These are phyloP conservation scores for Heterodera filipjevi DNA, from an alignment of 2,888 invertebrate species.

Conservation along the genomic window DNA sequence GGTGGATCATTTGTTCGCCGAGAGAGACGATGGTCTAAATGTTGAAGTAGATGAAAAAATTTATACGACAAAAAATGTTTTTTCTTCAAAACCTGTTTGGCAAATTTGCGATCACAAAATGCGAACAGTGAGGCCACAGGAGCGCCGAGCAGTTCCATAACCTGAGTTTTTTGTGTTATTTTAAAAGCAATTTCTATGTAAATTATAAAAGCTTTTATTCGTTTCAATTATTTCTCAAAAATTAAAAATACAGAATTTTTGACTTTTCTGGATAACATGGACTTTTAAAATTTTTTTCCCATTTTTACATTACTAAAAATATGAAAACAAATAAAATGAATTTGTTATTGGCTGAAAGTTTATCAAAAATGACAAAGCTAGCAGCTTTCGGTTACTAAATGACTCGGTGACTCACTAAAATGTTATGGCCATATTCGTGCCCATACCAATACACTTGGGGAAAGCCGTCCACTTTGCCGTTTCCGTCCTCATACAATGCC, in stretches of 20 bases:
- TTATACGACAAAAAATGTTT: background rate
- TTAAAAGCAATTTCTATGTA: too few species aligned
- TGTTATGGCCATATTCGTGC: constrained; percentile 46
- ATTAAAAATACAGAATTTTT: too few species aligned
- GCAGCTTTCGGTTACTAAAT: background rate
- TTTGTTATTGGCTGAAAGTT: too few species aligned
- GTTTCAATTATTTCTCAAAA: too few species aligned
- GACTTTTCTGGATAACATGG: too few species aligned
- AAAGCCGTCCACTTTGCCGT: constrained; percentile 38
- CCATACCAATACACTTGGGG: constrained; percentile 47
- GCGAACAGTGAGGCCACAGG: constrained; percentile 53
- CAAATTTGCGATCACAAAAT: constrained; percentile 49
- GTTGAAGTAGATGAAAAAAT: background rate
- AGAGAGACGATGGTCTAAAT: constrained; percentile 48
- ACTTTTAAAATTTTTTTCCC: too few species aligned
- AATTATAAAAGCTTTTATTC: too few species aligned
- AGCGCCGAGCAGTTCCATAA: constrained; percentile 56
- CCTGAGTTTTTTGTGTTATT: constrained; percentile 25
- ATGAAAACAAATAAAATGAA: too few species aligned
- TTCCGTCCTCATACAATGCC: constrained; percentile 41
- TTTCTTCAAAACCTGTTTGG: constrained; percentile 37
- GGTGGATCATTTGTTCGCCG: constrained; percentile 49
- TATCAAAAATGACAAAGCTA: too few species aligned
- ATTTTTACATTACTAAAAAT: too few species aligned
- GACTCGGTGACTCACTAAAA: constrained; percentile 29